These are phyloP conservation scores for Numida meleagris DNA, from an alignment of 2,113 vertebrate genomes.

Conservation along the genomic window DNA sequence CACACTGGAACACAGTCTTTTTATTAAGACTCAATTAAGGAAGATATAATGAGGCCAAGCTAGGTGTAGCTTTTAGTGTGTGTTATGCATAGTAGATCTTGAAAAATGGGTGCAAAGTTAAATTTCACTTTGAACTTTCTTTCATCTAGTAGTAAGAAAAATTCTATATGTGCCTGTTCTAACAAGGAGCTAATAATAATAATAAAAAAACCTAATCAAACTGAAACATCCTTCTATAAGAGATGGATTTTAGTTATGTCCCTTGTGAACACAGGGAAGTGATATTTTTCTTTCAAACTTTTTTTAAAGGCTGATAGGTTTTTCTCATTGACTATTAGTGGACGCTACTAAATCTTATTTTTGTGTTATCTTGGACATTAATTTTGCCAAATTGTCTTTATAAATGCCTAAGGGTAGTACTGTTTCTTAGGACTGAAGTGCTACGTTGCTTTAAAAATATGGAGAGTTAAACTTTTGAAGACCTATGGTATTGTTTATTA, in stretches of 20 bases:
- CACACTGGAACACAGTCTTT: constrained; percentile 47
- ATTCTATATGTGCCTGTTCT: not conserved
- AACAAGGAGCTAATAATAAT: constrained; percentile 13
- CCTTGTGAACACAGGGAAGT: constrained; percentile 13
- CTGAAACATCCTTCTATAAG: not conserved
- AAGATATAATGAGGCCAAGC: constrained; percentile 52
- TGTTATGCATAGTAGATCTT: constrained; percentile 15
- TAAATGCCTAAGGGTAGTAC: not conserved
- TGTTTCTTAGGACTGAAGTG: not conserved
- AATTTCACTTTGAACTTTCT: constrained; percentile 49
- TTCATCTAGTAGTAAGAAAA: constrained; percentile 11
- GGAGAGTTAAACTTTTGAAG: not conserved
- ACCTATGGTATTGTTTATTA: not conserved
- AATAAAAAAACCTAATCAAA: not conserved
- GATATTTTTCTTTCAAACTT: constrained; percentile 72
- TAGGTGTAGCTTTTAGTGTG: constrained; percentile 40
- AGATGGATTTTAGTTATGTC: constrained; percentile 55
- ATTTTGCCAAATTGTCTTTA: not conserved
- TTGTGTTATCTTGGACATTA: not conserved
- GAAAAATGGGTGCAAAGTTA: constrained; percentile 53
- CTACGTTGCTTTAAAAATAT: not conserved
- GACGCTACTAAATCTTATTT: not conserved
- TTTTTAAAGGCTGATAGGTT: constrained; percentile 43
- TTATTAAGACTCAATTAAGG: constrained; percentile 65
- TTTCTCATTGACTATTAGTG: constrained; percentile 64